Evolutionary conservation across 2,888 invertebrate species (phyloP).

Genomic region (Eupeodes latifasciatus): DNA sequence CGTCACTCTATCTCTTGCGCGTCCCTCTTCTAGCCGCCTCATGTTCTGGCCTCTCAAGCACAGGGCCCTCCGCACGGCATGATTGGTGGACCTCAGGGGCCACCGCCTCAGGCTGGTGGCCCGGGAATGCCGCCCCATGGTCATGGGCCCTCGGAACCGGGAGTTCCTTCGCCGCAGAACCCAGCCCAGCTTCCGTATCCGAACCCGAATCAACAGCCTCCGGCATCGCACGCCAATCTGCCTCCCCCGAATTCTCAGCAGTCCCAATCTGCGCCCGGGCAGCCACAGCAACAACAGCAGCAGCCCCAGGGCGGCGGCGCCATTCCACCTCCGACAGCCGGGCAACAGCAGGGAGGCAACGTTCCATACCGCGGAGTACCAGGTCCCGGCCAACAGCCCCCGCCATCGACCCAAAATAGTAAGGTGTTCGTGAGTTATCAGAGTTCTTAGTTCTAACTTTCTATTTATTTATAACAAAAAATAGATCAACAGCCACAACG

Average conservation of each 20-base stretch:
- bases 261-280: constrained; percentile 78
- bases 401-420: constrained; percentile 78
- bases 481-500: constrained; percentile 86
- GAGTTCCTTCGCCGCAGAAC: constrained; percentile 77
- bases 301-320: constrained; percentile 73
- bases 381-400: constrained; percentile 78
- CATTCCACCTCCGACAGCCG: constrained; percentile 70
- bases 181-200: constrained; percentile 80
- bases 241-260: constrained; percentile 81
- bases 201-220: constrained; percentile 80
- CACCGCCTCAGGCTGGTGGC: constrained; percentile 78
- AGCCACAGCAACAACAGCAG: constrained; percentile 77
- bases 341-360: constrained; percentile 77
- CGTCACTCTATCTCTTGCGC: too few species aligned
- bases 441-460: neutral
- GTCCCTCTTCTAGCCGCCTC: constrained; percentile 85
- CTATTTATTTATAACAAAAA: constrained; percentile 3
- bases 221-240: constrained; percentile 80
- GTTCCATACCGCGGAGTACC: constrained; percentile 80
- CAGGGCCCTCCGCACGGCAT: constrained; percentile 83
- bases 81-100: constrained; percentile 79
- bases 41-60: constrained; percentile 84
- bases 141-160: constrained; percentile 76
- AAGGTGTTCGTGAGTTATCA: constrained; percentile 64
- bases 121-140: constrained; percentile 84